Base-by-base conservation (phyloP, 1,140 invertebrate genomes). In the Aphelinus atriplicis region DNA sequence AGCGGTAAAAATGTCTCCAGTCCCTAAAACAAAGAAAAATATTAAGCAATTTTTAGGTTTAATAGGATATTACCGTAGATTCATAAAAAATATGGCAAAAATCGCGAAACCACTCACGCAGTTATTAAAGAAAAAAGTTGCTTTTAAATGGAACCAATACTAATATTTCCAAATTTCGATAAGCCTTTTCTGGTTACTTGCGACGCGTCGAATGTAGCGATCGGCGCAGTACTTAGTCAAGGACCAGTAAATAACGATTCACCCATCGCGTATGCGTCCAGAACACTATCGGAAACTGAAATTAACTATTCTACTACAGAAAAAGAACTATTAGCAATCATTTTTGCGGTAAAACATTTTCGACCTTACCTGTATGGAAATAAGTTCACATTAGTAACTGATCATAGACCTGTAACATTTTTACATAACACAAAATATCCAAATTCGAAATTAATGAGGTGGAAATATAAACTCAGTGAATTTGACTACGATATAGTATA, bases 301-400 rank as follows among this genome's bases (percentile, higher is more conserved):
- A 53, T 26, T 1, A 72, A 64, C 4, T 72, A 63, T 64, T 53
- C 47, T 45, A 57, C 45, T 9, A 62, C 45, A 10, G 61, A 72
- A 72, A 72, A 42, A 53, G 46, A 73, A 58, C 65, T 53, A 64
- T 53, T 65, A 46, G 53, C 62, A 6, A 46, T 73, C 1, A 9
- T 57, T 43, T 73, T 3, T 10, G 82, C 79, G 1, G 78, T 85
- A 2, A 80, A 86, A 76, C 69, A 86, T 56, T 89, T 88, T 70
- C 60, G 80, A 66, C 78, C 80, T 7, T 90, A 86, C 75, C 71
- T 90, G 1, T 82, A 82, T 61, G 83, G 83, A 42, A 81, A 53
- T 42, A 76, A 83, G 46, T 89, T 90, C 77, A 82, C 48, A 2
- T 79, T 89, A 1, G 65, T 83, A 45, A 89, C 88, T 1, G 88